Evolutionary conservation across 2,113 vertebrate genomes (phyloP).

Genomic region (Gobius niger): DNA sequence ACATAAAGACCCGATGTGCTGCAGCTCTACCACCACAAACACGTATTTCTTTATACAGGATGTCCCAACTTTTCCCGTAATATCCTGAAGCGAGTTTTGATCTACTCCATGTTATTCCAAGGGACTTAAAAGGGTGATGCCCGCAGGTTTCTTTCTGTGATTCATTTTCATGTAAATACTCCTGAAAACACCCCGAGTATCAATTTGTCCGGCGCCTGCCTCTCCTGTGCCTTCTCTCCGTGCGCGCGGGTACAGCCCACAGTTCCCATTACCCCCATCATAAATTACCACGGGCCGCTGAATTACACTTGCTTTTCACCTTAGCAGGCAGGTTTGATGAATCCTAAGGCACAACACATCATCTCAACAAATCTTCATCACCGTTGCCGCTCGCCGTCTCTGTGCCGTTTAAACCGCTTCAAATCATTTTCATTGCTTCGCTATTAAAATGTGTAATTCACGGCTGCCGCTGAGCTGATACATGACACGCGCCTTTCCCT

Average conservation of each 20-base stretch:
- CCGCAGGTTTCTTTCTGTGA: conserved; percentile 41
- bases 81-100: conserved; percentile 55
- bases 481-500: conserved; percentile 62
- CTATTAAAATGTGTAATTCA: conserved; percentile 85
- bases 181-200: conserved; percentile 58
- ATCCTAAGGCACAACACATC: conserved; percentile 80
- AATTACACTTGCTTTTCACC: conserved; percentile 78
- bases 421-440: conserved; percentile 82
- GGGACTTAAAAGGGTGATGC: conserved; percentile 57
- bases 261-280: conserved; percentile 71
- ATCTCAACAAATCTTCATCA: conserved; percentile 81
- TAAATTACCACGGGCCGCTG: conserved; percentile 72
- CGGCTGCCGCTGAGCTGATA: conserved; percentile 73
- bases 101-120: conserved; percentile 47
- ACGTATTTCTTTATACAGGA: too few relatives aligned
- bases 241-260: conserved; percentile 57
- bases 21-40: too few relatives aligned
- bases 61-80: conserved; percentile 29
- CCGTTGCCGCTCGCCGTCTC: conserved; percentile 70
- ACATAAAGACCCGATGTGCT: too few relatives aligned
- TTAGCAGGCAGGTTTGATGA: conserved; percentile 77
- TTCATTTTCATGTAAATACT: conserved; percentile 66
- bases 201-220: conserved; percentile 47
- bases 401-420: conserved; percentile 78
- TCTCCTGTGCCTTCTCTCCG: conserved; percentile 46